These are phyloP conservation scores for Dipus sagitta DNA, from an alignment of 2,797 vertebrate genomes.

Conservation along the genomic window DNA sequence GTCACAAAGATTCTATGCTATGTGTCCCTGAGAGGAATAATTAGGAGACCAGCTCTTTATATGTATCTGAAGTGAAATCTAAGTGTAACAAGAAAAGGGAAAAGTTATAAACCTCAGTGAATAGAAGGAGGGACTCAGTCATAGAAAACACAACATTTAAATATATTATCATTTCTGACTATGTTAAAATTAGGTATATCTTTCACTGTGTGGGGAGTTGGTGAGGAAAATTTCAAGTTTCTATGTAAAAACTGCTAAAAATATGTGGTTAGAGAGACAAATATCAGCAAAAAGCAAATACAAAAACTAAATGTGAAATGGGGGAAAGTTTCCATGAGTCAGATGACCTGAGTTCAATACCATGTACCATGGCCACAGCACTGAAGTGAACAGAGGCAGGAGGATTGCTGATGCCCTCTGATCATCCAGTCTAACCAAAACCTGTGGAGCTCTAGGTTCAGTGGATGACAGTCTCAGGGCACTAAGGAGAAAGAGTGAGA, in stretches of 20 bases:
- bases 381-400: no score
- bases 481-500: no score
- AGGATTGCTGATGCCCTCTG: no score
- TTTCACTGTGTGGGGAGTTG: neutral
- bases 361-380: no score
- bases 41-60: slow-evolving; percentile 5
- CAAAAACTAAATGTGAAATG: neutral
- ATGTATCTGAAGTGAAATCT: neutral
- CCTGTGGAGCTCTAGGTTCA: no score
- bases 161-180: slow-evolving; percentile 19
- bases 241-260: neutral
- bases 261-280: neutral
- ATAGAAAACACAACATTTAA: slow-evolving; percentile 43
- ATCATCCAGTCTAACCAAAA: no score
- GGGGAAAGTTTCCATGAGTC: no score
- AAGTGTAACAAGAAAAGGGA: neutral
- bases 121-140: neutral
- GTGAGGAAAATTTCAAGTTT: neutral
- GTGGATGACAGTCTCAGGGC: no score
- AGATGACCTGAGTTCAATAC: no score
- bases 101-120: slow-evolving; percentile 8
- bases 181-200: slow-evolving; percentile 23
- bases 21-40: neutral
- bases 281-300: neutral
- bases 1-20: neutral